Evolutionary conservation across 2,888 invertebrate species (phyloP).

Genomic region (Parasteatoda lunata): DNA sequence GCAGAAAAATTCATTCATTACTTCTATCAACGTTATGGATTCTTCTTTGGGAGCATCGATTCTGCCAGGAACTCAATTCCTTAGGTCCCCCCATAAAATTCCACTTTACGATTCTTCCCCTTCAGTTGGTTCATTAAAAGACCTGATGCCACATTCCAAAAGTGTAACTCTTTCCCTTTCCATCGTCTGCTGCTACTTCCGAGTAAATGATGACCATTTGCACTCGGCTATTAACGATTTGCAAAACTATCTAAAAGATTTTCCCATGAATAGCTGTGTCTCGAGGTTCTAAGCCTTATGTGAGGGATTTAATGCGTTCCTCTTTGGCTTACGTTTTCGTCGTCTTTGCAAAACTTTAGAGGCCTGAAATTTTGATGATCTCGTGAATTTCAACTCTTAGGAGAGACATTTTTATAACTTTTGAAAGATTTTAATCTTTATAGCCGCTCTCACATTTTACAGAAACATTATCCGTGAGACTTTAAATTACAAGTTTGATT

Average conservation of each 20-base stretch:
- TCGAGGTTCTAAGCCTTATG: neutral
- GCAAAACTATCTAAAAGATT: conserved; percentile 24
- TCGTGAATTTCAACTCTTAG: neutral
- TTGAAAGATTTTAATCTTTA: neutral
- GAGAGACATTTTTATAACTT: neutral
- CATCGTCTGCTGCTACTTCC: neutral
- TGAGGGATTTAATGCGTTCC: neutral
- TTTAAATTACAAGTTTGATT: too few species aligned
- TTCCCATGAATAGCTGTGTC: neutral
- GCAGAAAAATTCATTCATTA: conserved; percentile 63
- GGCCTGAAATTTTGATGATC: neutral
- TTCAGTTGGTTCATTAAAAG: conserved; percentile 50
- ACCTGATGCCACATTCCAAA: conserved; percentile 30
- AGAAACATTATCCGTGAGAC: too few species aligned
- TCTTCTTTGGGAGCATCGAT: conserved; percentile 32
- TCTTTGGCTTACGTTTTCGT: neutral
- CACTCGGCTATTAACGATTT: conserved; percentile 56
- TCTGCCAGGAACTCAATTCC: conserved; percentile 31
- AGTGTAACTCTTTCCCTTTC: conserved; percentile 22
- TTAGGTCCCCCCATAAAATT: conserved; percentile 49
- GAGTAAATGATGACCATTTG: conserved; percentile 57
- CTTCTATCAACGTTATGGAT: conserved; percentile 46
- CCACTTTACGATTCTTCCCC: conserved; percentile 57
- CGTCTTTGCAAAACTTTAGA: neutral
- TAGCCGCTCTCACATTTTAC: neutral